Base-by-base conservation (phyloP, 2,113 vertebrate species). In the Chaenogobius annularis region DNA sequence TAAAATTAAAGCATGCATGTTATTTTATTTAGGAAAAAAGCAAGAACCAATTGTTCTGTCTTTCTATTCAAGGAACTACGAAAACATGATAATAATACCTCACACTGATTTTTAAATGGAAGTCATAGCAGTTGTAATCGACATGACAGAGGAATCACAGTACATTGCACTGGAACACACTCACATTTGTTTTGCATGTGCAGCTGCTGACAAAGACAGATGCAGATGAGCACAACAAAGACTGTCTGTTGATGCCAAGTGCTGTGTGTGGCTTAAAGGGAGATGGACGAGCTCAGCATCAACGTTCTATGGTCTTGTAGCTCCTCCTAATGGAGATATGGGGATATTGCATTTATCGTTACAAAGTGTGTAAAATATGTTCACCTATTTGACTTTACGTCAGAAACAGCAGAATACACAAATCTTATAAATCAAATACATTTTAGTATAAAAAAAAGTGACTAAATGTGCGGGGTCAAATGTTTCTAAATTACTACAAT, bases 321-420 rank as follows among this genome's bases (percentile, higher is more conserved):
- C 83, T 44, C 85, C 20, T 77, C 83, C 91, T 91, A 37, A 9
- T 89, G 91, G 84, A 73, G 0, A 73, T 62, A 80, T 19, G 0
- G 7, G 37, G 74, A 19, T 52, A 52, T 52, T 52, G 17, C 48
- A 52, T 52, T 7, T 52, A 19, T 11, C 3, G 68, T 8, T 76
- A 69, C 86, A 78, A 3, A 56, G 1, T 10, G 37, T 40, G 37
- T 40, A 40, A 40, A 40, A 22, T 3, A 3, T 15, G 47, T 15
- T 48, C 14, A 48, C 47, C 14, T 13, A 48, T 48, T 20, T 55
- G n/a, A 55, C 22, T 22, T 56, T 8, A 12, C 23, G 10, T 56
- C 4, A 23, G 20, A 56, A 56, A 2, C 54, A 17, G 23, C 54
- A 12, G 15, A 5, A 1, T 1, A 19, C 5, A n/a, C 37, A 40